Evolutionary conservation across 2,888 invertebrate species (phyloP).

Genomic region (Ectemnius continuus): DNA sequence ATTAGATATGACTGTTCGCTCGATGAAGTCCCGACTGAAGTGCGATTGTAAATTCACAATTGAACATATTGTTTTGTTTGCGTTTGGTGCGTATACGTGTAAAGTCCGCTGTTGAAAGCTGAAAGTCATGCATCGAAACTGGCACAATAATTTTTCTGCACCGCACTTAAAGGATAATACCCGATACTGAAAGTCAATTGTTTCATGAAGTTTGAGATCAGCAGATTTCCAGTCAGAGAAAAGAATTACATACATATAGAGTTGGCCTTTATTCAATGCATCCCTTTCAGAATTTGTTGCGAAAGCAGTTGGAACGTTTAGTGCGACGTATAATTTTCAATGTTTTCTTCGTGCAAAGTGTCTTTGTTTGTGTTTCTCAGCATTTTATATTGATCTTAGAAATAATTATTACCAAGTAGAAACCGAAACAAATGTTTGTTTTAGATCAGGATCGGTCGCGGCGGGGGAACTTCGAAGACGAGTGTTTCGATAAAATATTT

Average conservation of each 20-base stretch:
- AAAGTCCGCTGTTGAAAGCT: neutral
- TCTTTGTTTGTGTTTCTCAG: conserved; percentile 46
- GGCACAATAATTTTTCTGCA: no score
- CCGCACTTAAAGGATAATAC: no score
- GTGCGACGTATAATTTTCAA: conserved; percentile 18
- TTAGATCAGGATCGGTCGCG: conserved; percentile 43
- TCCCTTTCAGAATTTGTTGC: no score
- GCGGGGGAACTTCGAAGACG: conserved; percentile 21
- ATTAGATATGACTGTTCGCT: conserved; percentile 30
- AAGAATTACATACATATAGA: no score
- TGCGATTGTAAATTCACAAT: conserved; percentile 36
- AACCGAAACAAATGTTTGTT: conserved; percentile 49
- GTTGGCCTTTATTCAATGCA: no score
- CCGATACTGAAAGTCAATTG: no score
- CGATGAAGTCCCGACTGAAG: conserved; percentile 32
- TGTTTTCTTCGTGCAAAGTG: conserved; percentile 32
- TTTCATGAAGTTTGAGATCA: no score
- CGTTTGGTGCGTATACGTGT: conserved; percentile 22
- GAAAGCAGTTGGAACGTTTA: neutral
- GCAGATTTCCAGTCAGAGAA: no score
- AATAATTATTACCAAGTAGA: conserved; percentile 43
- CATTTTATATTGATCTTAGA: conserved; percentile 47
- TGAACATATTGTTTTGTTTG: conserved; percentile 23
- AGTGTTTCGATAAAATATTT: conserved; percentile 44
- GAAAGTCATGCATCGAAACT: no score